These are phyloP conservation scores for Hetaerina titia DNA, from an alignment of 2,888 invertebrate species.

Conservation along the genomic window DNA sequence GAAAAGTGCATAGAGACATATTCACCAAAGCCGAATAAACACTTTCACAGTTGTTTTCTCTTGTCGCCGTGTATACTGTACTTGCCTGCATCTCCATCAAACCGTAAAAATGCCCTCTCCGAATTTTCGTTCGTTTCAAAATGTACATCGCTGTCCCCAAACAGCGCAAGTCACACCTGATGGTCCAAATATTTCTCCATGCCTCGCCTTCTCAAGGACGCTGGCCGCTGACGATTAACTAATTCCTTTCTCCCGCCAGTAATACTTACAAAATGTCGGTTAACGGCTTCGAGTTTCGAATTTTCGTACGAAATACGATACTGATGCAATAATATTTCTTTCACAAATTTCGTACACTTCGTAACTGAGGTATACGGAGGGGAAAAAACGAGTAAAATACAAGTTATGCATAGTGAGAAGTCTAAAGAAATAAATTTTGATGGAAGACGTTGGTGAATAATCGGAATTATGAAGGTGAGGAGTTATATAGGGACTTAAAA, in stretches of 20 bases:
- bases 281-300: neutral
- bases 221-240: neutral
- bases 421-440: too few species aligned
- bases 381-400: too few species aligned
- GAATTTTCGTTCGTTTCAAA: neutral
- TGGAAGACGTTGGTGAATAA: too few species aligned
- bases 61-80: neutral
- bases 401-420: too few species aligned
- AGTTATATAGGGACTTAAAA: too few species aligned
- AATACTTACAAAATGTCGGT: neutral
- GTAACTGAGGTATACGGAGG: too few species aligned
- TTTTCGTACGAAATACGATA: neutral
- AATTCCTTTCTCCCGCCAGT: neutral
- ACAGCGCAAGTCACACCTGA: neutral
- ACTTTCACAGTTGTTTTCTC: neutral
- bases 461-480: too few species aligned
- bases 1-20: neutral
- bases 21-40: neutral
- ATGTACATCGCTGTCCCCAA: neutral
- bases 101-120: neutral
- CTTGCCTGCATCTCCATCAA: neutral
- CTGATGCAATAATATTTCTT: neutral
- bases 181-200: neutral
- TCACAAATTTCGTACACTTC: neutral
- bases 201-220: neutral